phyloP scores from a whole-genome alignment of 2,888 invertebrate genomes.

The Onthophagus sagittarius region DNA sequence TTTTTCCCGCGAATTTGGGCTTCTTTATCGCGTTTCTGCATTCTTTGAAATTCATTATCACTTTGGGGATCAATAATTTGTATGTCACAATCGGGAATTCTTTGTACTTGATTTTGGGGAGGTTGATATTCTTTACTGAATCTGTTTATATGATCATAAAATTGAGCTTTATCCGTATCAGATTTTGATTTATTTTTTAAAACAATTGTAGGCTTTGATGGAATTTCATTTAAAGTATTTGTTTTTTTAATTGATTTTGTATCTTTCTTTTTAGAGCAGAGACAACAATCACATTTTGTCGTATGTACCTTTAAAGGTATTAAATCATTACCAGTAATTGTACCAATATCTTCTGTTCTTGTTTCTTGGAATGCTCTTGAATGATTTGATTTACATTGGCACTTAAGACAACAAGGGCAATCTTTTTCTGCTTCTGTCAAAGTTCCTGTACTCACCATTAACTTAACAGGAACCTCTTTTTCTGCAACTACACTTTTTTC shows the following conservation, averaged over 20 bases:
- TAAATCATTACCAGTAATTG: not conserved
- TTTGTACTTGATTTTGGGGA: slow-evolving; percentile 40
- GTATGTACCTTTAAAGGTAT: not conserved
- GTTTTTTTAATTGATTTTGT: not conserved
- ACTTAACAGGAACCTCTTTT: not conserved
- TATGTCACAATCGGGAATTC: slow-evolving; percentile 37
- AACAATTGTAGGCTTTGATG: slow-evolving; percentile 31
- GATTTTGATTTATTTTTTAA: slow-evolving; percentile 17
- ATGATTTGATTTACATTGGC: not conserved
- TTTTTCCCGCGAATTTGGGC: slow-evolving; percentile 47
- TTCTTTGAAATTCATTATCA: slow-evolving; percentile 36
- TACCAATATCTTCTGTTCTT: not conserved
- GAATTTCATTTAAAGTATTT: slow-evolving; percentile 23
- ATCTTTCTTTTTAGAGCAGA: not conserved
- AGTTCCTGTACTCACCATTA: not conserved
- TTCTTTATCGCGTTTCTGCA: slow-evolving; percentile 38
- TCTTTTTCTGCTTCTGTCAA: not conserved
- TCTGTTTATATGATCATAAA: slow-evolving; percentile 52
- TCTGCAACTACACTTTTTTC: not conserved
- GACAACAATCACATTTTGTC: not conserved
- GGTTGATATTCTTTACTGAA: slow-evolving; percentile 44
- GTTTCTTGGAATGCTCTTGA: not conserved
- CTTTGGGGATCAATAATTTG: slow-evolving; percentile 32
- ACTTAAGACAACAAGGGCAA: not conserved
- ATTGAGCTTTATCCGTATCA: slow-evolving; percentile 41